Conservation (phyloP, 2,888 invertebrate species). For the Magallana nippona region DNA sequence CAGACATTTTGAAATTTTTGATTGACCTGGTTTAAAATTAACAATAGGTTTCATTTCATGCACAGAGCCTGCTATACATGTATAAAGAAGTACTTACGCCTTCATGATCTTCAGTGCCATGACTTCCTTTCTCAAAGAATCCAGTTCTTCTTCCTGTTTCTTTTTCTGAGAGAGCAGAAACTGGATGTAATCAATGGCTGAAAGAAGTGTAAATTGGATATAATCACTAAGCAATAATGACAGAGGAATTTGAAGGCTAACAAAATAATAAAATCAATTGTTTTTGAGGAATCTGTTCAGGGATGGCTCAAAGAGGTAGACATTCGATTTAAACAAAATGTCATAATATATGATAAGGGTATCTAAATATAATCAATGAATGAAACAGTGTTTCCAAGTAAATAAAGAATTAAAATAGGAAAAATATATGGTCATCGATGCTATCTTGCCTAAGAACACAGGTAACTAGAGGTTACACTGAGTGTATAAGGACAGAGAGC, state of each 20-base stretch:
- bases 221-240: not conserved
- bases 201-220: conserved; percentile 46
- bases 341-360: not conserved
- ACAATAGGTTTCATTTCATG: no score
- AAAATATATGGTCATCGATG: no score
- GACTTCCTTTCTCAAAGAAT: conserved; percentile 80
- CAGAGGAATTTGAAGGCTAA: not conserved
- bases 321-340: not conserved
- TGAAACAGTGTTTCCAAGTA: no score
- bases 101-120: conserved; percentile 93
- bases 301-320: not conserved
- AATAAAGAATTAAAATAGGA: no score
- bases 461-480: not conserved
- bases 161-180: conserved; percentile 94
- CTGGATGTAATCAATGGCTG: conserved; percentile 83
- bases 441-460: not conserved
- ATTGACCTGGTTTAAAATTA: no score
- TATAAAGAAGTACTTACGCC: conserved; percentile 80
- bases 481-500: not conserved
- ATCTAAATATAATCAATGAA: no score
- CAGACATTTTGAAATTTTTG: no score
- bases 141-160: conserved; percentile 95
- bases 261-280: not conserved
- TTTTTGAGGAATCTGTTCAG: no score
- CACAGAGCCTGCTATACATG: no score